A percentile compares a stretch with the other conserved stretches of the same genome.
phyloP scores from a whole-genome alignment of 2,113 vertebrate species.

The Neopipo cinnamomea region DNA sequence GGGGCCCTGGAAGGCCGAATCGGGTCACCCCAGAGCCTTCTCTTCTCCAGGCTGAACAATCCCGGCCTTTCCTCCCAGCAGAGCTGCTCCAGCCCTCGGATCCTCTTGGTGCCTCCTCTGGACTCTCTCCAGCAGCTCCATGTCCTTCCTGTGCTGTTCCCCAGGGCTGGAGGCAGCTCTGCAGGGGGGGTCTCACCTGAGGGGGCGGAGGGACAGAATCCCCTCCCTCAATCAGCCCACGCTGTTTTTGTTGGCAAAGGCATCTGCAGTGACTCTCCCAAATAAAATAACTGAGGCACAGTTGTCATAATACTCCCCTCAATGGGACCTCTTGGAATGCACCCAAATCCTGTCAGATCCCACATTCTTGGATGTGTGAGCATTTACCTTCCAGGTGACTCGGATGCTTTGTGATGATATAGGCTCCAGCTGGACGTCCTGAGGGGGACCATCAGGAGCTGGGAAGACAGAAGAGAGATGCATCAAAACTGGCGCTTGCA shows the following conservation, averaged over 20 bases:
- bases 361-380: neutral
- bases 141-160: neutral
- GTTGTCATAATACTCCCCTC: neutral
- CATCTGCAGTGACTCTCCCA: neutral
- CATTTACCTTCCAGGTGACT: constrained; percentile 96
- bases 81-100: neutral
- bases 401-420: constrained; percentile 97
- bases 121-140: neutral
- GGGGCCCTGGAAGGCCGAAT: neutral
- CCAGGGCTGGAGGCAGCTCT: neutral
- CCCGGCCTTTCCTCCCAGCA: neutral
- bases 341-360: neutral
- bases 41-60: neutral
- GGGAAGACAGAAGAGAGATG: constrained; percentile 39
- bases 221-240: neutral
- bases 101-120: neutral
- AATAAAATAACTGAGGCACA: neutral
- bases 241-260: neutral
- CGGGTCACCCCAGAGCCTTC: neutral
- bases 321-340: neutral
- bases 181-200: neutral
- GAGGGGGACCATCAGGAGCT: constrained; percentile 96
- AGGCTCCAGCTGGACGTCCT: constrained; percentile 92
- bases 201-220: neutral
- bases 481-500: neutral